Evolutionary conservation across 2,113 vertebrate genomes (phyloP).

Genomic region (Conger conger): DNA sequence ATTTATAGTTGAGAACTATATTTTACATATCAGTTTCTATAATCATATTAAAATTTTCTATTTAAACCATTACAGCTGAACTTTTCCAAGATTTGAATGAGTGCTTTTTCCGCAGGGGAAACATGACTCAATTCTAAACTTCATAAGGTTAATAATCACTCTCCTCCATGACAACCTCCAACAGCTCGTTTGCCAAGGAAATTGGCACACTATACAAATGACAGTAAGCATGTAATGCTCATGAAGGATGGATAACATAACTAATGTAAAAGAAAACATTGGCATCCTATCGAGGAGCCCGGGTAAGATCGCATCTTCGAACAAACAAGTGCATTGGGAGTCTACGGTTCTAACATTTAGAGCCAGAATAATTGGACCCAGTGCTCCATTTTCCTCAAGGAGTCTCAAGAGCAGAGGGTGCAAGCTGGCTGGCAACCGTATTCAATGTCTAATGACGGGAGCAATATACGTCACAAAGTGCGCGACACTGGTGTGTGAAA

Average conservation of each 20-base stretch:
- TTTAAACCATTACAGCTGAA: background rate
- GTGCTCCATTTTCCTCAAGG: background rate
- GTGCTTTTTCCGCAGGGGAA: background rate
- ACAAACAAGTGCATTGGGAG: background rate
- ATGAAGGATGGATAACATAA: background rate
- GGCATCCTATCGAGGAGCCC: background rate
- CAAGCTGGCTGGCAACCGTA: background rate
- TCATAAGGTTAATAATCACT: background rate
- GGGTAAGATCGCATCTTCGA: background rate
- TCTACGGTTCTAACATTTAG: background rate
- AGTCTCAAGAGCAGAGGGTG: background rate
- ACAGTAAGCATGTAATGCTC: background rate
- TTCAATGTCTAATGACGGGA: background rate
- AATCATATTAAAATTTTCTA: too few species aligned
- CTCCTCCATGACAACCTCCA: too few species aligned
- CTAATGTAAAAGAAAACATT: background rate
- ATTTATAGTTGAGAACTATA: background rate
- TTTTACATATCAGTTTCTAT: background rate
- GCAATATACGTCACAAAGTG: background rate
- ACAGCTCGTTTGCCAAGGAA: background rate
- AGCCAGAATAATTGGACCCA: background rate
- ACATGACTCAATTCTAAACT: background rate
- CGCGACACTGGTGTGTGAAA: background rate
- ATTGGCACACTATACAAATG: background rate
- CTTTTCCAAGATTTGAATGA: background rate